Base-by-base conservation (phyloP, 2,888 invertebrate species). In the Biston betularia region DNA sequence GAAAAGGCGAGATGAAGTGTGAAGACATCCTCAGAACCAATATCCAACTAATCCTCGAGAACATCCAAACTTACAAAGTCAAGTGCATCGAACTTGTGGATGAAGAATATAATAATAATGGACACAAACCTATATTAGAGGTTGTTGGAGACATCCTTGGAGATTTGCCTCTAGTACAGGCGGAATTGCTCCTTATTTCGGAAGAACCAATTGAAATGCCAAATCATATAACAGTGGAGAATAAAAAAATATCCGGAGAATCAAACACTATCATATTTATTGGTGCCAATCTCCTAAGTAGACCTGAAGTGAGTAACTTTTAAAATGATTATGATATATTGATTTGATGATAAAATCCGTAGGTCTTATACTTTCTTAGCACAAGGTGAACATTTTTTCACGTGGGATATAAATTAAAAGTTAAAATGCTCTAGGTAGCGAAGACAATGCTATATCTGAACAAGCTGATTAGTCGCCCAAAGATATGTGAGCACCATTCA, bases 11-110 rank as follows among this genome's bases (percentile, higher is more conserved):
- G 76, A 89, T 93, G 87, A 86, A 82, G 85, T 63, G 90, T n/a
- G 87, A 90, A 66, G 95, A 95, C 73, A 93, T 95, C 0, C 86
- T 96, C 0, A 90, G 96, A 34, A 87, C 94, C 0, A 92, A 95
- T 79, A 89, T 97, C 7, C 98, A 98, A 84, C 81, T 97, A 0
- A 94, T 96, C 0, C 82, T 97, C 0, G 98, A 98, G 85, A 98
- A 97, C 80, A 83, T 94, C 0, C 94, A 95, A 62, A 92, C 90
- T 0, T 87, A 94, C 71, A 96, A 96, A 90, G 93, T 96, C 0
- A 96, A 95, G 82, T 87, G 89, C 45, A 89, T 95, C 34, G 95
- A 96, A 84, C 58, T 95, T 67, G 80, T 87, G 72, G 94, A 94
- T 56, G 89, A 90, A 40, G 94, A 94, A 54, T 94, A 95, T 71